Evolutionary conservation across 2,113 vertebrate species (phyloP), one percentile per base, ranked within the genome.

Genomic region (Cranoglanis bouderius): DNA sequence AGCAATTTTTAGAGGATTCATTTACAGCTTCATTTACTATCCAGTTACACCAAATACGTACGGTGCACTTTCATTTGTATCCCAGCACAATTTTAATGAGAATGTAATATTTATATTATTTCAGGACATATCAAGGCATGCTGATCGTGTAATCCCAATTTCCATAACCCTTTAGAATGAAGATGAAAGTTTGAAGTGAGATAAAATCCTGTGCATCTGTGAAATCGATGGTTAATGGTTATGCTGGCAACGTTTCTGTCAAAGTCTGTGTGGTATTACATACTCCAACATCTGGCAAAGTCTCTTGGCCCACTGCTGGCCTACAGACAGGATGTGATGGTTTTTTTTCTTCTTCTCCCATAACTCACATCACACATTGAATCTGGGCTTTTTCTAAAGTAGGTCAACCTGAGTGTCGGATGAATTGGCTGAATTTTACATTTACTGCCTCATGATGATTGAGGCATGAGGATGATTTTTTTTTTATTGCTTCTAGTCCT

Each of bases 281-380:
- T 88, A 82, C 85, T 88, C 40, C 40, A 90, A 88, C 92, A 91
- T 93, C 89, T 93, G 91, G 86, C 85, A 67, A 85, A 86, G 85
- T 86, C 86, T 63, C 49, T 57, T 91, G 91, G 84, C 88, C 81
- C 85, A 70, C 72, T 38, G 88, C 87, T 90, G 87, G 80, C 14
- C 24, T 87, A 40, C 82, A 86, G 78, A 72, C 90, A 90, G 90
- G 88, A 91, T 91, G 87, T 90, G 88, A 91, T 88, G 72, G 35
- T 83, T 84, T 80, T 88, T 85, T 53, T 72, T 35, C 46, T 81
- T 53, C 43, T 29, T 67, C 18, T 87, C 63, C 75, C 26, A 46
- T 88, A 90, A 91, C 90, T 91, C 74, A 59, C 74, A 90, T 91
- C 88, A 89, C 89, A 87, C 85, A 90, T 43, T 63, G 24, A 57